Percentiles rank a stretch among this genome's conserved stretches.
Evolutionary conservation across 2,797 vertebrate species (phyloP).

Genomic region (Rhabdomys pumilio): DNA sequence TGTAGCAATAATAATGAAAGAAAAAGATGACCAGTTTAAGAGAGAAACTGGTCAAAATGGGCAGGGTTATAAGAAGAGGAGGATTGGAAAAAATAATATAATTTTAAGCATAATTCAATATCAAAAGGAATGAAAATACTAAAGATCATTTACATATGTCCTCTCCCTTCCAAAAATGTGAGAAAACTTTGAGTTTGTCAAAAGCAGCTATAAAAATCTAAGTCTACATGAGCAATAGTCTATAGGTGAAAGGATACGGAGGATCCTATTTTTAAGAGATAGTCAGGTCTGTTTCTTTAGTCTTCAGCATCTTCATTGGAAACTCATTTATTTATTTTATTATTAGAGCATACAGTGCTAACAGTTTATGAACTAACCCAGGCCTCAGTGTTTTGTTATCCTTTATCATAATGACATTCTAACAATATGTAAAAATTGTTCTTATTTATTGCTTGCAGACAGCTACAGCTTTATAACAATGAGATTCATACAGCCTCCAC

Average conservation of each 20-base stretch:
- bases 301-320: slow-evolving; percentile 33
- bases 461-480: slow-evolving; percentile 8
- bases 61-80: background rate
- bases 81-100: background rate
- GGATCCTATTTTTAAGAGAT: background rate
- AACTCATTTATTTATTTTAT: slow-evolving; percentile 41
- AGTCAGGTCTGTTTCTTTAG: background rate
- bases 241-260: background rate
- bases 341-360: background rate
- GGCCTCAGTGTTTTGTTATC: background rate
- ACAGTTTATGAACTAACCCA: background rate
- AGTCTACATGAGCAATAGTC: background rate
- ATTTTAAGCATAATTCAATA: background rate
- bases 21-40: background rate
- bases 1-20: background rate
- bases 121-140: background rate
- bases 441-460: slow-evolving; percentile 33
- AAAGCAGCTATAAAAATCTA: background rate
- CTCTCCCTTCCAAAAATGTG: background rate
- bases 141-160: background rate
- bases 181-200: slow-evolving; percentile 21
- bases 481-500: slow-evolving; percentile 23
- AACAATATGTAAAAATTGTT: slow-evolving; percentile 19
- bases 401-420: slow-evolving; percentile 29
- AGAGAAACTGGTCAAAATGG: background rate